Evolutionary conservation across 2,113 vertebrate genomes (phyloP).

Genomic region (Crotalus horridus): DNA sequence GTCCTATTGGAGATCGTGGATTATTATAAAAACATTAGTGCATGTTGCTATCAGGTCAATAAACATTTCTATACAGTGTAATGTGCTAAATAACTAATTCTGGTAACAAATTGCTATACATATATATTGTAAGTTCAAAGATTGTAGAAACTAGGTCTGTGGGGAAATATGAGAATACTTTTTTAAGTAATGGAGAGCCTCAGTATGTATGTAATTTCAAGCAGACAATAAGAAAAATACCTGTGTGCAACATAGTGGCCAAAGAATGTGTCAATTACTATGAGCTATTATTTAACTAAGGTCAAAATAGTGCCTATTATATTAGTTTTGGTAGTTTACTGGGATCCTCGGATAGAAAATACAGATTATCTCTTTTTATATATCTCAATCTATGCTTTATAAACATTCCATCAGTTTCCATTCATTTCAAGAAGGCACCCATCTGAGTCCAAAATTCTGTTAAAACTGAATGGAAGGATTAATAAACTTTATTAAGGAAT

Average conservation of each 20-base stretch:
- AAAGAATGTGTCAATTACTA: background rate
- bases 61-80: background rate
- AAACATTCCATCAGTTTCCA: background rate
- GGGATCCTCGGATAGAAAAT: background rate
- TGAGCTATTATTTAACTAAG: background rate
- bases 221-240: background rate
- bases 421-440: background rate
- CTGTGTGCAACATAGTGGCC: background rate
- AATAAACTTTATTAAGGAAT: background rate
- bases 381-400: background rate
- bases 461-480: background rate
- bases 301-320: background rate
- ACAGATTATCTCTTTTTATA: background rate
- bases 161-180: background rate
- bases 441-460: background rate
- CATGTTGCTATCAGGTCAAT: conserved; percentile 9
- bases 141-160: background rate
- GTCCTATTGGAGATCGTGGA: background rate
- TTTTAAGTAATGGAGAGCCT: background rate
- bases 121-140: background rate
- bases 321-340: background rate
- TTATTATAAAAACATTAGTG: conserved; percentile 10
- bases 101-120: background rate
- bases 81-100: background rate
- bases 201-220: background rate